Percentiles rank a stretch among this genome's conserved stretches.
Evolutionary conservation across 1,140 invertebrate genomes (phyloP).

Genomic region (Drosophila aff.): DNA sequence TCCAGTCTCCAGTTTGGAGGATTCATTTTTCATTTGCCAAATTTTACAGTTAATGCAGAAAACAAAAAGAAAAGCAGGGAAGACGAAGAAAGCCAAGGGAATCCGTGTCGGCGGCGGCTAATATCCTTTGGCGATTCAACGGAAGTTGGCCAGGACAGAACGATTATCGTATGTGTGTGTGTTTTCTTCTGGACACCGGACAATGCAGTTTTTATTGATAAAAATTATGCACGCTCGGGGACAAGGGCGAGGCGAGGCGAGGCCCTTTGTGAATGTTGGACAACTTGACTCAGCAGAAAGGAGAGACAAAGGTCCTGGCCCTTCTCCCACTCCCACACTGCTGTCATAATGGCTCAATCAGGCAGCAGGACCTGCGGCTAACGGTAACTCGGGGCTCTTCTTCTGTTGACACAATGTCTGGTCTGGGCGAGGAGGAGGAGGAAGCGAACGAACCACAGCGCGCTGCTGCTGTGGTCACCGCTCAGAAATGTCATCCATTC

Average conservation of each 20-base stretch:
- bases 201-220: conserved; percentile 70
- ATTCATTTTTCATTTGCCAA: conserved; percentile 68
- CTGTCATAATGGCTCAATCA: conserved; percentile 78
- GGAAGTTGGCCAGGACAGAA: conserved; percentile 56
- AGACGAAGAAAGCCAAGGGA: conserved; percentile 1
- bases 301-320: conserved; percentile 16
- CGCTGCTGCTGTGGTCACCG: conserved; percentile 22
- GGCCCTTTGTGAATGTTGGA: conserved; percentile 50
- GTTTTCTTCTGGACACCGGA: conserved; percentile 25
- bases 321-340: not conserved
- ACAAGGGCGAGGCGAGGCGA: conserved; percentile 53
- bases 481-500: conserved; percentile 33
- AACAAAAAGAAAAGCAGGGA: conserved; percentile 8
- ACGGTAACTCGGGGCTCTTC: conserved; percentile 1
- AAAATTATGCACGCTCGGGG: conserved; percentile 74
- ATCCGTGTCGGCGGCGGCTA: conserved; percentile 7
- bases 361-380: conserved; percentile 35
- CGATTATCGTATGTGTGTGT: conserved; percentile 48
- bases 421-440: conserved; percentile 33
- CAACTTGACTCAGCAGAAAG: conserved; percentile 79
- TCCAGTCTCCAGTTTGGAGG: not conserved
- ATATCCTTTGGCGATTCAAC: conserved; percentile 54
- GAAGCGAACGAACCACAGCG: conserved; percentile 14
- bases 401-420: conserved; percentile 44
- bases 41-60: conserved; percentile 73